A percentile compares a stretch with the other conserved stretches of the same genome.
Conservation (phyloP, 2,888 invertebrate genomes). For the Netelia melanura region DNA sequence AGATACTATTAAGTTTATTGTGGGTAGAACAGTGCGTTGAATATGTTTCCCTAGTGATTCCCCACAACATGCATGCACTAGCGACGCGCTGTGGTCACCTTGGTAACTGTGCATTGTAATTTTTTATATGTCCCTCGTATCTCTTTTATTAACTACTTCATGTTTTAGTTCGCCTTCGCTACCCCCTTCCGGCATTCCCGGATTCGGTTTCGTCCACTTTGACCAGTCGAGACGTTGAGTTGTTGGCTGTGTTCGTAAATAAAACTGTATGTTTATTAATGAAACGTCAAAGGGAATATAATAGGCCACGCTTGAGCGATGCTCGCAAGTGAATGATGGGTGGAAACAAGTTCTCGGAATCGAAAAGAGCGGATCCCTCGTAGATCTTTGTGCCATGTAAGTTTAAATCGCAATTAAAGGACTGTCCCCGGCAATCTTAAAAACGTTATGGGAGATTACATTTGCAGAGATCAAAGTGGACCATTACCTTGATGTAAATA, state of each 20-base stretch:
- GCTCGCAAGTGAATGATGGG: neutral
- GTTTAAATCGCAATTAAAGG: neutral
- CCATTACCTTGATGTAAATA: neutral
- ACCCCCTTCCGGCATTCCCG: neutral
- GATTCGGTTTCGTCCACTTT: slow-evolving; percentile 52
- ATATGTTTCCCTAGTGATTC: no score
- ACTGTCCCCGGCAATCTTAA: neutral
- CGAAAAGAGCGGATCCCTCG: slow-evolving; percentile 27
- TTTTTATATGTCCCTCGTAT: no score
- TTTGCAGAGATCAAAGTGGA: neutral
- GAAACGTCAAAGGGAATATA: slow-evolving; percentile 1
- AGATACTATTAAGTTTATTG: no score
- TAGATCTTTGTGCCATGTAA: slow-evolving; percentile 60
- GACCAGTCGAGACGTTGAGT: neutral
- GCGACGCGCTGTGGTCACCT: no score
- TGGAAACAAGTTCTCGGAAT: slow-evolving; percentile 16
- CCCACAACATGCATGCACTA: no score
- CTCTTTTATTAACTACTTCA: neutral
- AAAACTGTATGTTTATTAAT: neutral
- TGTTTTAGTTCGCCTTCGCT: neutral
- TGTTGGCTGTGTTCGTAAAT: neutral
- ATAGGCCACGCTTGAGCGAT: neutral
- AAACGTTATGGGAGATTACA: neutral
- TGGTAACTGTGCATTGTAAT: no score
- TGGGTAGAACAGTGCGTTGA: no score